Conservation (phyloP, 2,797 vertebrate genomes). For the Betta splendens region DNA sequence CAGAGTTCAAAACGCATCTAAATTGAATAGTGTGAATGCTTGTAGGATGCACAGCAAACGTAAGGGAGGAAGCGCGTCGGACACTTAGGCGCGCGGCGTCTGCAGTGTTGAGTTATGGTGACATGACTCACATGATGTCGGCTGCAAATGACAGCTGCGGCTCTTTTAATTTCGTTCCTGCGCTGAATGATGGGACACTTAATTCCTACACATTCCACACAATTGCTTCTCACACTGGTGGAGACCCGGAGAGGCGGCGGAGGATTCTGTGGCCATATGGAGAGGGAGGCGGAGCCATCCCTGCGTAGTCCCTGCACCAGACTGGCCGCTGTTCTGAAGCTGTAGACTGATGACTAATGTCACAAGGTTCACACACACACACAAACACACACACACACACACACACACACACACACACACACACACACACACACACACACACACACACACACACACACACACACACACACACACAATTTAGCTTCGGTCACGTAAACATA, state of each 20-base stretch:
- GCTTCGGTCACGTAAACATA: constrained; percentile 18
- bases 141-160: constrained; percentile 86
- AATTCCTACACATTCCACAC: constrained; percentile 95
- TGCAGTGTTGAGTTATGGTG: constrained; percentile 85
- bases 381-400: constrained; percentile 21
- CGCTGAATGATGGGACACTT: constrained; percentile 95
- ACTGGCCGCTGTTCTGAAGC: constrained; percentile 51
- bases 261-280: constrained; percentile 88
- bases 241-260: constrained; percentile 86
- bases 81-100: constrained; percentile 24
- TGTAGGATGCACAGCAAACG: constrained; percentile 20
- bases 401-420: constrained; percentile 23
- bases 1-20: background rate
- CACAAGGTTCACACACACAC: constrained; percentile 66
- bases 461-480: constrained; percentile 31
- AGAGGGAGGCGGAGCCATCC: constrained; percentile 71
- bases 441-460: constrained; percentile 24
- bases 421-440: constrained; percentile 21
- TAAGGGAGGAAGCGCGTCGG: constrained; percentile 20
- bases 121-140: constrained; percentile 85
- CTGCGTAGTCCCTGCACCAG: constrained; percentile 66
- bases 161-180: constrained; percentile 96
- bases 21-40: constrained; percentile 5
- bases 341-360: constrained; percentile 79
- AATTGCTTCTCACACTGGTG: constrained; percentile 91